A percentile compares a stretch with the other conserved stretches of the same genome.
Evolutionary conservation across 2,797 vertebrate genomes (phyloP).

Genomic region (Enteromius trimaculatus): DNA sequence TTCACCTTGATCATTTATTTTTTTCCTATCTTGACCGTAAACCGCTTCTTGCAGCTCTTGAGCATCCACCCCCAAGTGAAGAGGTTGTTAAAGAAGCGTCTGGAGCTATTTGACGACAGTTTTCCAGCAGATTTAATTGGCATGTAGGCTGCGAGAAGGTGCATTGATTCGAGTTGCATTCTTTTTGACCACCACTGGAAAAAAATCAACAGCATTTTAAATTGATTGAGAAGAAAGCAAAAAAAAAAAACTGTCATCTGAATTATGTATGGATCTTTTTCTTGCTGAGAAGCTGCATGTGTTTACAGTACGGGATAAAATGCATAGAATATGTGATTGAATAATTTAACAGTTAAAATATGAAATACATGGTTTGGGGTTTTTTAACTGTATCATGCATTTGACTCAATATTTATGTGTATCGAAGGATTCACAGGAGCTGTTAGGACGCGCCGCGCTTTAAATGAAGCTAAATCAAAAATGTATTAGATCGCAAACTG

Average conservation of each 20-base stretch:
- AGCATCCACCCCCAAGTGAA: slow-evolving; percentile 47
- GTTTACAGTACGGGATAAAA: not conserved
- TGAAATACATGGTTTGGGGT: not conserved
- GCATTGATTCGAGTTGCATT: slow-evolving; percentile 25
- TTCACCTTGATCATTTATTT: slow-evolving; percentile 2
- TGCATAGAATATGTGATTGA: not conserved
- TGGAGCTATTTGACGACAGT: slow-evolving; percentile 60
- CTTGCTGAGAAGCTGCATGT: not conserved
- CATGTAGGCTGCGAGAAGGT: slow-evolving; percentile 62
- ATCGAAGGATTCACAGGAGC: not conserved
- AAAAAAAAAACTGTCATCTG: not conserved
- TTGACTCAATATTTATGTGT: not conserved
- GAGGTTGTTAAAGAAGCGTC: slow-evolving; percentile 53
- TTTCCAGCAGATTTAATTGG: slow-evolving; percentile 68
- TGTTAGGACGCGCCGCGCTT: too few species aligned
- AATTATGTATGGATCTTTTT: slow-evolving; percentile 28
- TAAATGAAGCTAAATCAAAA: not conserved
- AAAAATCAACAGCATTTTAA: slow-evolving; percentile 8
- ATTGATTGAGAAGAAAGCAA: not conserved
- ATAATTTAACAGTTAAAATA: not conserved
- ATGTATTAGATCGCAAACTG: not conserved
- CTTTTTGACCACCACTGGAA: not conserved
- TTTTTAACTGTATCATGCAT: not conserved
- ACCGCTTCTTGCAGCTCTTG: slow-evolving; percentile 26
- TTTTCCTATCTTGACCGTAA: not conserved